phyloP scores from a whole-genome alignment of 2,888 invertebrate species.

The Lithosia quadra region DNA sequence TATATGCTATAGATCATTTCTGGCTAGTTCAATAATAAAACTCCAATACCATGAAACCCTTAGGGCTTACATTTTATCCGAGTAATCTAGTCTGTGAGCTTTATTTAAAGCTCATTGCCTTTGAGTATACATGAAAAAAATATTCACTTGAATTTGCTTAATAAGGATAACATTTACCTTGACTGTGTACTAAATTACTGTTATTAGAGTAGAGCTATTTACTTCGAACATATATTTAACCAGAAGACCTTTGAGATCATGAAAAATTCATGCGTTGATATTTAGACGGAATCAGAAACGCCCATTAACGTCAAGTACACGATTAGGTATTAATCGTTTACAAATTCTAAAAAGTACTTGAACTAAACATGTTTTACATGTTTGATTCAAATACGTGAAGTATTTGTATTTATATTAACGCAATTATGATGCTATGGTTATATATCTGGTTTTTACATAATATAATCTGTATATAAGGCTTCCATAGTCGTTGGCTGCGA shows the following conservation, averaged over 20 bases:
- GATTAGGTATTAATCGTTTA: background rate
- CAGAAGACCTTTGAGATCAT: slow-evolving; percentile 32
- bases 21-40: background rate
- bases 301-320: slow-evolving; percentile 5
- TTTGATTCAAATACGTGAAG: too few relatives aligned
- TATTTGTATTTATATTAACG: too few relatives aligned
- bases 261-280: slow-evolving; percentile 46
- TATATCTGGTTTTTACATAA: background rate
- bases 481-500: background rate
- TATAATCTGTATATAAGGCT: background rate
- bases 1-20: too few relatives aligned
- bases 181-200: slow-evolving; percentile 28
- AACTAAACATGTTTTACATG: background rate
- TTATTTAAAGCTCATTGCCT: background rate
- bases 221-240: slow-evolving; percentile 33
- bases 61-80: background rate
- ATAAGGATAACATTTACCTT: slow-evolving; percentile 12
- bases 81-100: background rate
- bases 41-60: background rate
- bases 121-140: background rate
- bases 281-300: slow-evolving; percentile 22
- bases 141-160: background rate
- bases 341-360: slow-evolving; percentile 3
- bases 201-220: slow-evolving; percentile 28
- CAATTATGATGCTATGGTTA: background rate